A percentile compares a stretch with the other conserved stretches of the same genome.
Evolutionary conservation across 2,113 vertebrate genomes (phyloP).

Genomic region (Eurystomus gularis): DNA sequence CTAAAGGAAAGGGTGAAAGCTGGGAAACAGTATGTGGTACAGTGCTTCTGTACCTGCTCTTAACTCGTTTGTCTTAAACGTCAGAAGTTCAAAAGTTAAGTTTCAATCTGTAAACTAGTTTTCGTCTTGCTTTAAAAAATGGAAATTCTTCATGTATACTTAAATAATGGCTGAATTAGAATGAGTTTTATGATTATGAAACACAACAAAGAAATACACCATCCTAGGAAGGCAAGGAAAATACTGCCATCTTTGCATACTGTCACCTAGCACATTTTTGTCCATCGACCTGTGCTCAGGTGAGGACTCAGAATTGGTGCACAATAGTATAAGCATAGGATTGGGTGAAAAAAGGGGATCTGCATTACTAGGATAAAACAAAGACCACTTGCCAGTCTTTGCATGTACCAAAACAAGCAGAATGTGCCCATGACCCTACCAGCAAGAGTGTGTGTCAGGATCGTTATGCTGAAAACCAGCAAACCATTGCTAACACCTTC

Average conservation of each 20-base stretch:
- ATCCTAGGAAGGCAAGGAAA: background rate
- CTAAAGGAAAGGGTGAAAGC: background rate
- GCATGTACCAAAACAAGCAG: background rate
- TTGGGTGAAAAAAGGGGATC: background rate
- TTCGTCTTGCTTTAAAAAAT: background rate
- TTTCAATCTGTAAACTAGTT: background rate
- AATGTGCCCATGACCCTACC: background rate
- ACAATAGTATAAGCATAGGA: rapidly evolving
- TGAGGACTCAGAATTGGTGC: background rate
- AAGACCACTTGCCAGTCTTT: background rate
- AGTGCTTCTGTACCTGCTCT: background rate
- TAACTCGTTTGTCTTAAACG: background rate
- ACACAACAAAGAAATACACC: background rate
- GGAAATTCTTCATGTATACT: rapidly evolving
- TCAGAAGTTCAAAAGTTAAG: background rate
- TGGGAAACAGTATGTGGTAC: background rate
- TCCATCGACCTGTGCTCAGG: background rate
- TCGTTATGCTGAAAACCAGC: background rate
- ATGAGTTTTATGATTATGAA: background rate
- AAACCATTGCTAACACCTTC: background rate
- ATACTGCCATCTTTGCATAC: background rate
- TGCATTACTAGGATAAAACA: background rate
- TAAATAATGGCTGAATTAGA: background rate
- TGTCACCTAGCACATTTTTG: background rate
- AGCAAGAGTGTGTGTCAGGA: background rate